Evolutionary conservation across 1,140 invertebrate species (phyloP).

Genomic region (Tigriopus japonicus): DNA sequence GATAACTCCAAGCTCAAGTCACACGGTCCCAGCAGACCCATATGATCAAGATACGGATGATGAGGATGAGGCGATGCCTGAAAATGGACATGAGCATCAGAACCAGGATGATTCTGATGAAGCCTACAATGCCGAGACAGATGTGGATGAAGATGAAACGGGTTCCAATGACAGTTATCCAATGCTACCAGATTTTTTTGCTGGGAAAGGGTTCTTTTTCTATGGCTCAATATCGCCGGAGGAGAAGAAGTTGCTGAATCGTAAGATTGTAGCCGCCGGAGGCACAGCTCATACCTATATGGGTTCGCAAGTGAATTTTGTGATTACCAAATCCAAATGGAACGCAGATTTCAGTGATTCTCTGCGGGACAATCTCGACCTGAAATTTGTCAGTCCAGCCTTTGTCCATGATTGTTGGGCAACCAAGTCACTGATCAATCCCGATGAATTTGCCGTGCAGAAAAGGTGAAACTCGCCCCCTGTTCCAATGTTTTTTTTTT

Average conservation of each 20-base stretch:
- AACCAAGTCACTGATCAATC: constrained; percentile 4
- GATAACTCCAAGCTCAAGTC: not conserved
- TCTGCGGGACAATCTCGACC: constrained; percentile 22
- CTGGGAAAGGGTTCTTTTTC: not conserved
- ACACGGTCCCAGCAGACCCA: no score
- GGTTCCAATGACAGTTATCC: constrained; percentile 7
- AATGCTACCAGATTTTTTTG: constrained; percentile 1
- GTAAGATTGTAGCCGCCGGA: constrained; percentile 16
- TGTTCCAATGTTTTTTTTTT: no score
- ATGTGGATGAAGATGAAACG: constrained; percentile 18
- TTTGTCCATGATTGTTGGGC: constrained; percentile 26
- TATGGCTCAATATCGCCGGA: not conserved
- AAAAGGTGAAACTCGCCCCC: no score
- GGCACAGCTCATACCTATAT: constrained; percentile 27
- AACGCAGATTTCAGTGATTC: constrained; percentile 29
- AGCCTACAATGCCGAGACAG: constrained; percentile 17
- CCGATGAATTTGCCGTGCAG: no score
- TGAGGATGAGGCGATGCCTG: constrained; percentile 16
- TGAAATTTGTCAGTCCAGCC: constrained; percentile 27
- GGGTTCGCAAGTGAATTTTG: constrained; percentile 24
- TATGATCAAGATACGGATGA: constrained; percentile 16
- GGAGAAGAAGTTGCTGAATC: not conserved
- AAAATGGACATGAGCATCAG: not conserved
- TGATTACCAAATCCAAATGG: constrained; percentile 24
- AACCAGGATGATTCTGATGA: constrained; percentile 16